Conservation (phyloP, 2,797 vertebrate species). For the Sitta carolinensis region DNA sequence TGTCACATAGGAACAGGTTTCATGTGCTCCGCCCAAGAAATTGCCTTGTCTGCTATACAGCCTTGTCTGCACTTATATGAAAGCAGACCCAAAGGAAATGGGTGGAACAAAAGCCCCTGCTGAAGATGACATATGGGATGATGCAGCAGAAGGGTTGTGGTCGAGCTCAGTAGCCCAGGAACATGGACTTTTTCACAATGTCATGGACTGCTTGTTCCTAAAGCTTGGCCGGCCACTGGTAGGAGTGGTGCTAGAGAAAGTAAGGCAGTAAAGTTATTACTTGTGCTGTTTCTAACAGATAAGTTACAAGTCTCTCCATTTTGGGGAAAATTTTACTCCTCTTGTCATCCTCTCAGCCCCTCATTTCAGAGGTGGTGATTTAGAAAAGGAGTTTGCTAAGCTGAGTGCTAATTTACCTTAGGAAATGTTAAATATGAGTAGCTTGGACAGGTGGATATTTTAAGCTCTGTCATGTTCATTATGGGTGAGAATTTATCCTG, state of each 20-base stretch:
- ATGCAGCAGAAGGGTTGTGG: not conserved
- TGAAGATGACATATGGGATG: not conserved
- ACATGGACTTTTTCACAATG: not conserved
- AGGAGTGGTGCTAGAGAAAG: not conserved
- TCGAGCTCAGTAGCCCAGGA: not conserved
- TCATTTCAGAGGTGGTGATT: not conserved
- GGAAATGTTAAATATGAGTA: not conserved
- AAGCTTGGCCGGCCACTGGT: not conserved
- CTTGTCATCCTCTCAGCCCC: not conserved
- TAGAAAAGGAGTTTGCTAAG: not conserved
- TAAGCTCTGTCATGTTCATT: not conserved
- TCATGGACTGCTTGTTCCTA: not conserved
- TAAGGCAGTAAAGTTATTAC: not conserved
- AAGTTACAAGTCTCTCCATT: not conserved
- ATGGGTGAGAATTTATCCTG: not conserved
- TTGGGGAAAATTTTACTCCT: not conserved
- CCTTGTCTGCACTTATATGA: not conserved
- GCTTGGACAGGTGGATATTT: not conserved
- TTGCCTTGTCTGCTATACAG: not conserved
- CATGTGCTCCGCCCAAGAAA: not conserved
- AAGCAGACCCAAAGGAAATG: not conserved
- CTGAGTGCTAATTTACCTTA: not conserved
- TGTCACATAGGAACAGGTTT: not conserved
- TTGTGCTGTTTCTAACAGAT: not conserved
- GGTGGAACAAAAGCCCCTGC: not conserved